Evolutionary conservation across 2,888 invertebrate species (phyloP), one percentile per base, ranked within the genome.

Genomic region (Monochamus alternatus): DNA sequence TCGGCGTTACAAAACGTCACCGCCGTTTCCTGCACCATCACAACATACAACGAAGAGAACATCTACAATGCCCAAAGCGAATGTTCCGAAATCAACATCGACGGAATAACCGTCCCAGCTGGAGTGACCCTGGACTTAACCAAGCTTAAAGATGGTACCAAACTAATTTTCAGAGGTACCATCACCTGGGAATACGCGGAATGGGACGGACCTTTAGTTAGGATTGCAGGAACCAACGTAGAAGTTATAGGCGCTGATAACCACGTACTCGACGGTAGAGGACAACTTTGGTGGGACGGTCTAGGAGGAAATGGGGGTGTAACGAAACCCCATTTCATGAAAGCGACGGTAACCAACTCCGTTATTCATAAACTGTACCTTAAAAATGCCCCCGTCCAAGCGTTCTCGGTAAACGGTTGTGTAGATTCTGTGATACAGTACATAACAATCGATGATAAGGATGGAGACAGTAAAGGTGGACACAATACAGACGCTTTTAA

Each of bases 401-500:
- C n/a, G 3, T 55, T 55, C n/a, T 7, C 10, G 3, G n/a, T 55
- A n/a, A 12, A n/a, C 3, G n/a, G 22, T 22, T 55, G 55, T 14
- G 14, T 31, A 1, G 60, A n/a, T 12, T 52, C 44, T 3, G 10
- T 66, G 3, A n/a, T 66, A 51, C n/a, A 44, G 12, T 47, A 60
- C 22, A 60, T 69, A n/a, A 69, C 30, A 30, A 69, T 47, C 43
- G 69, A 30, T 60, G 31, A 14, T 47, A 69, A 31, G 55, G 69
- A 58, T 55, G 69, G 60, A 44, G 60, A 44, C 22, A 32, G 31
- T 14, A 5, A 66, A 32, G 52, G 52, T 8, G 81, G 69, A 10
- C 77, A 69, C 69, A 82, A 82, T 52, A 82, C 82, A 1, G 83
- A 83, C 66, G 83, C 80, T 12, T 81, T 83, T 71, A 81, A 80